Evolutionary conservation across 2,113 vertebrate species (phyloP).

Genomic region (Burhinus oedicnemus): DNA sequence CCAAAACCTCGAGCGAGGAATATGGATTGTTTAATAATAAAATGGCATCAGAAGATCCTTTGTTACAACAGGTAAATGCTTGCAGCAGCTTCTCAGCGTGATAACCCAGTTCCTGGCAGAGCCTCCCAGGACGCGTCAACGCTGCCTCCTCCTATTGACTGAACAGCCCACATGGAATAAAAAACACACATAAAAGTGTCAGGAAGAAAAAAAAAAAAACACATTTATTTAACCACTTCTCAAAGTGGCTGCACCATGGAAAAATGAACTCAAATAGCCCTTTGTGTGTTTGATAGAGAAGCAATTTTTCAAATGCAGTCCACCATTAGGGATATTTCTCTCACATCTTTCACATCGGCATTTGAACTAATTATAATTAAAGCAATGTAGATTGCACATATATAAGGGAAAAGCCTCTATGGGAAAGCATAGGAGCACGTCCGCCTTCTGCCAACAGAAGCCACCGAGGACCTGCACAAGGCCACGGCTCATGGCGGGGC

Average conservation of each 20-base stretch:
- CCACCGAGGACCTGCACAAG: accelerated
- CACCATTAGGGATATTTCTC: background rate
- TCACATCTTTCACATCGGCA: background rate
- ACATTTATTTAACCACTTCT: background rate
- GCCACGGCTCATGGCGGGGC: accelerated
- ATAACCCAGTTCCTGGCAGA: background rate
- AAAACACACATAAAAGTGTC: background rate
- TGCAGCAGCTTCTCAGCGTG: conserved; percentile 8
- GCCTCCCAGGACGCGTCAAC: background rate
- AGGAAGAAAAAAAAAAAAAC: background rate
- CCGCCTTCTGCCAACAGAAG: background rate
- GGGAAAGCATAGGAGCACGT: background rate
- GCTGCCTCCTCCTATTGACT: background rate
- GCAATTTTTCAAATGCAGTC: background rate
- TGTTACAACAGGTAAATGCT: background rate
- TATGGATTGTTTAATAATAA: conserved; percentile 41
- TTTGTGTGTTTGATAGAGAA: background rate
- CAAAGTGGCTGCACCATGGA: background rate
- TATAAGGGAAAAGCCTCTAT: background rate
- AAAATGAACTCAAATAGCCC: conserved; percentile 8
- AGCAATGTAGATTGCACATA: accelerated
- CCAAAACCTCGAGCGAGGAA: background rate
- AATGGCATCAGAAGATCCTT: conserved; percentile 33
- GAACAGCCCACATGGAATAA: background rate
- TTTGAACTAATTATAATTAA: background rate